Conservation (phyloP, 2,113 vertebrate species). For the Puffinus mauretanicus region DNA sequence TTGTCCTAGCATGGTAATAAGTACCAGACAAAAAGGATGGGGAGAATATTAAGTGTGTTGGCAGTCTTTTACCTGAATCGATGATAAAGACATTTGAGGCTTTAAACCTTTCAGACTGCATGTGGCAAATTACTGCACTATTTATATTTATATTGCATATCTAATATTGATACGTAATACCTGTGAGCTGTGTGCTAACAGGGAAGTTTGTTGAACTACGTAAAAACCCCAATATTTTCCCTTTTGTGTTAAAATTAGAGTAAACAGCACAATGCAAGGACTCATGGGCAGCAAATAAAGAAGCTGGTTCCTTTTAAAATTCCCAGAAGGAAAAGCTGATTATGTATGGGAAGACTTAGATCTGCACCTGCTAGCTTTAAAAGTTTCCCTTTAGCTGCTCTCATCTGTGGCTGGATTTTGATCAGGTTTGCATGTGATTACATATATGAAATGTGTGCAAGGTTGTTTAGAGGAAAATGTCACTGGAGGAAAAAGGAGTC, state of each 20-base stretch:
- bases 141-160: background rate
- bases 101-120: background rate
- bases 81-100: background rate
- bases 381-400: background rate
- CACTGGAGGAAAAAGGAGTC: background rate
- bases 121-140: background rate
- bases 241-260: background rate
- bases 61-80: background rate
- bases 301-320: background rate
- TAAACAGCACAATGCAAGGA: background rate
- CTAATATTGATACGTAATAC: background rate
- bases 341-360: background rate
- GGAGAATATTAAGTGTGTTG: background rate
- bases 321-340: background rate
- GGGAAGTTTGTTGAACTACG: background rate
- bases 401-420: background rate
- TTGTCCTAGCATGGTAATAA: background rate
- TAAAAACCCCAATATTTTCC: background rate
- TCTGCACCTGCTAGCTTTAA: background rate
- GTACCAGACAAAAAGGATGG: background rate
- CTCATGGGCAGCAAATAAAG: background rate
- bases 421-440: background rate
- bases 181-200: background rate
- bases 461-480: background rate
- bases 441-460: background rate